Evolutionary conservation across 2,797 vertebrate genomes (phyloP), one percentile per base, ranked within the genome.

Genomic region (Artibeus lituratus): DNA sequence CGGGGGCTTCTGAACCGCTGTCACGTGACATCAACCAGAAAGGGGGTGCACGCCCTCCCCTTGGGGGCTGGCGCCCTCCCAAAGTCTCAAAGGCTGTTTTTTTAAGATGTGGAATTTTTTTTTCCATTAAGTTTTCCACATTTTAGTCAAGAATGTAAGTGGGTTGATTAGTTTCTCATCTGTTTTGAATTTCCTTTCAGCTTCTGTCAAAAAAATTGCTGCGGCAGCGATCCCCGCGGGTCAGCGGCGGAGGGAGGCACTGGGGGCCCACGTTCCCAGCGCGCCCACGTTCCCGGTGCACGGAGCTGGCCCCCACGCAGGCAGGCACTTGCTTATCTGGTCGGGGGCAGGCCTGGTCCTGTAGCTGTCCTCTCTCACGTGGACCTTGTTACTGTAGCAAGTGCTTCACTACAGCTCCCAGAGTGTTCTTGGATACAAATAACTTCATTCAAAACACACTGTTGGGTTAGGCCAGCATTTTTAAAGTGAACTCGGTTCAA

Each of bases 111-210:
- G 89, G 65, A 92, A 47, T 87, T 87, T 92, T 94, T 96, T 74
- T 7, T 80, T 44, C 82, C 92, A 96, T 94, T 77, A 80, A 92
- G 35, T 87, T 91, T 96, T 97, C 96, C 96, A 97, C 77, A 94
- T 96, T 95, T 94, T 86, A 67, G 87, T 94, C 87, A 97, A 97
- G 97, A 97, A 97, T 97, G 96, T 88, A 88, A 97, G 94, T 55
- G 73, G 83, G 94, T 47, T 82, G 95, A 92, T 96, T 82, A 84
- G 94, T 96, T 97, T 97, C 95, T 95, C 97, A 94, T 96, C 94
- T 97, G 97, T 94, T 94, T 96, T 70, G 92, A 90, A 88, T 97
- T 96, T 97, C 93, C 87, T 90, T 44, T 57, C 42, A 65, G 94
- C 83, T 53, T 47, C 84, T 92, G 92, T 94, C 84, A 57, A 37